These are phyloP conservation scores for Clupea harengus DNA, from an alignment of 2,113 vertebrate genomes.

Conservation along the genomic window DNA sequence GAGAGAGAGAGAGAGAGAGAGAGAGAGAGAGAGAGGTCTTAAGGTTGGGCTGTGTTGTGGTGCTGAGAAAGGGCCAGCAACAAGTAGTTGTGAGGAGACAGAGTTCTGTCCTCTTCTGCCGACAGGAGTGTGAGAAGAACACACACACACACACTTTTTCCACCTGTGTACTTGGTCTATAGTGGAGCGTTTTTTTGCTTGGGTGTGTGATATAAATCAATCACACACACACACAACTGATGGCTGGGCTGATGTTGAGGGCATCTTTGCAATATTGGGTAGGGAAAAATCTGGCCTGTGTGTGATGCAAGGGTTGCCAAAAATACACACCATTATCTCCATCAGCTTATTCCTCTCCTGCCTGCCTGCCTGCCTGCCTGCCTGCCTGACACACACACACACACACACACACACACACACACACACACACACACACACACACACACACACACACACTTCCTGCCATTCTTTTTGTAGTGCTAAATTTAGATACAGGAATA, in stretches of 20 bases:
- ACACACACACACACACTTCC: conserved; percentile 25
- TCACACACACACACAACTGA: no score
- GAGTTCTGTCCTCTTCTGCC: conserved; percentile 28
- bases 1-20: no score
- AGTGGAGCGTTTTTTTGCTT: no score
- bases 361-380: no score
- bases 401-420: conserved; percentile 34
- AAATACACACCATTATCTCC: conserved; percentile 52
- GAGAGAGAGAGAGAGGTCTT: no score
- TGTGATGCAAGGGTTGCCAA: conserved; percentile 41
- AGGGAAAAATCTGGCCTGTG: conserved; percentile 16
- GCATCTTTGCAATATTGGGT: no score
- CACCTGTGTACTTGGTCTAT: no score
- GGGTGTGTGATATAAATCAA: no score
- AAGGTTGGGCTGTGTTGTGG: no score
- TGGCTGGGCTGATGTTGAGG: no score
- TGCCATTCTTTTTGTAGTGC: conserved; percentile 33
- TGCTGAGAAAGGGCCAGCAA: conserved; percentile 62
- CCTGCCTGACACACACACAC: conserved; percentile 19
- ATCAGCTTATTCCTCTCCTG: conserved; percentile 38
- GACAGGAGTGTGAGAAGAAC: no score
- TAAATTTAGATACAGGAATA: conserved; percentile 40
- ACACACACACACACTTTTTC: no score
- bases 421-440: conserved; percentile 14
- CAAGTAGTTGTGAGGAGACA: conserved; percentile 70